Percentiles rank a stretch among this genome's conserved stretches.
Conservation (phyloP, 1,140 invertebrate species). For the Lepidurus arcticus region DNA sequence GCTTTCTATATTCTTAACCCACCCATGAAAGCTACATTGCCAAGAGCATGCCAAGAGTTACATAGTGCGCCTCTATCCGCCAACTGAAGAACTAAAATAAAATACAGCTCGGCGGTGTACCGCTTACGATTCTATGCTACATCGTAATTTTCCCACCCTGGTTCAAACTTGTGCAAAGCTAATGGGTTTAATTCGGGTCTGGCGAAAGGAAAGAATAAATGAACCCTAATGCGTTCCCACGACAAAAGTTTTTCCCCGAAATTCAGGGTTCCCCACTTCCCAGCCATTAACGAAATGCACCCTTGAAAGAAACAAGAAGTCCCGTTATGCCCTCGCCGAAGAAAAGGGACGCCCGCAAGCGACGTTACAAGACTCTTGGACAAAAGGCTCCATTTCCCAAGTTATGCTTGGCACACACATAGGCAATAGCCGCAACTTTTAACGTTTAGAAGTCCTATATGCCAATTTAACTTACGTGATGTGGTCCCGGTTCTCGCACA, state of each 20-base stretch:
- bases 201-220: background rate
- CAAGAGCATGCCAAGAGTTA: background rate
- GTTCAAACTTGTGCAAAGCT: background rate
- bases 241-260: background rate
- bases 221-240: background rate
- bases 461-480: background rate
- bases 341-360: background rate
- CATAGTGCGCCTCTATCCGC: background rate
- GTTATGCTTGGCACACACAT: too few relatives aligned
- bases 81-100: background rate
- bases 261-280: background rate
- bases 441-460: background rate
- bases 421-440: background rate
- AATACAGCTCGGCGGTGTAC: background rate
- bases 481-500: background rate
- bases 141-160: background rate
- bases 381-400: background rate
- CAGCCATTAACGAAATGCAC: background rate
- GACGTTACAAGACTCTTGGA: background rate
- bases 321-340: background rate
- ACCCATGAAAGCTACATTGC: background rate
- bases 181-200: background rate
- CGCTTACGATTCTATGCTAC: background rate
- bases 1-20: background rate
- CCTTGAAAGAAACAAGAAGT: constrained; percentile 6